Percentiles rank a stretch among this genome's conserved stretches.
Evolutionary conservation across 1,140 invertebrate genomes (phyloP).

Genomic region (Meloidogyne exigua): DNA sequence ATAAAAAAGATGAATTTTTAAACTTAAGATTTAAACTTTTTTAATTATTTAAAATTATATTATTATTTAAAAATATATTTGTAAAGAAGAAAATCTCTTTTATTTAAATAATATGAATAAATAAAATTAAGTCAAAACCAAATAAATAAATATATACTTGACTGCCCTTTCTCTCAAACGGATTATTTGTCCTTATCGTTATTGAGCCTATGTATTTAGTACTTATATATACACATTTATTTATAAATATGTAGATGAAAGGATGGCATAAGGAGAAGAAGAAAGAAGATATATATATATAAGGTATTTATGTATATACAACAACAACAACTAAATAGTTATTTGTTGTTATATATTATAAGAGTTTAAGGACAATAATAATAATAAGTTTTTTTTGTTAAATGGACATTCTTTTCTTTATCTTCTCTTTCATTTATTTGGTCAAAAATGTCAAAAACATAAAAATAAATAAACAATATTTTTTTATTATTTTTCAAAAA

Average conservation of each 20-base stretch:
- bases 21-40: background rate
- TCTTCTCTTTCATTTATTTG: background rate
- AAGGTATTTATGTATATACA: background rate
- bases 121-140: constrained; percentile 5
- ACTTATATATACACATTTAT: too few relatives aligned
- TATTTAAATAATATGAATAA: background rate
- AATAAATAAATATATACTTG: background rate
- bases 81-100: background rate
- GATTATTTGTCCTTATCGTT: background rate
- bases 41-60: too few relatives aligned
- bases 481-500: too few relatives aligned
- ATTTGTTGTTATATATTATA: too few relatives aligned
- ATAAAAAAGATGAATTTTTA: background rate
- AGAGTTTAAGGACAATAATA: too few relatives aligned
- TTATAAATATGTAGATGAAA: background rate
- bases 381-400: background rate
- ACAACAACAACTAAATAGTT: too few relatives aligned
- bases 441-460: background rate
- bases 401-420: background rate
- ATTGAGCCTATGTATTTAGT: too few relatives aligned
- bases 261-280: background rate
- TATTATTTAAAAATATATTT: background rate
- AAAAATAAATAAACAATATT: background rate
- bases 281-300: too few relatives aligned
- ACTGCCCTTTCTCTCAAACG: background rate